Percentiles rank a stretch among this genome's conserved stretches.
Evolutionary conservation across 2,797 vertebrate genomes (phyloP).

Genomic region (Chrosomus eos): DNA sequence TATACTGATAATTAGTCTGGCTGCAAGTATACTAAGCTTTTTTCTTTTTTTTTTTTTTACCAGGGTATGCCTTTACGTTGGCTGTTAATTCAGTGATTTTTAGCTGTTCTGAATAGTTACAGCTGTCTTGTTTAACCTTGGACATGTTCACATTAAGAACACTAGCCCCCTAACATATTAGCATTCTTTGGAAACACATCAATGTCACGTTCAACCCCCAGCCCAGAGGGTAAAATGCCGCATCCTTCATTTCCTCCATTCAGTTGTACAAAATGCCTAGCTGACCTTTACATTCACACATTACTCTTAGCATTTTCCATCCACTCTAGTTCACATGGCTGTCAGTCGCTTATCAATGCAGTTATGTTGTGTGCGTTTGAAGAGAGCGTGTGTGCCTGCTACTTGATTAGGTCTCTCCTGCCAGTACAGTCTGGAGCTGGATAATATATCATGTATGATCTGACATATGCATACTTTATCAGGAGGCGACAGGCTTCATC

Average conservation of each 20-base stretch:
- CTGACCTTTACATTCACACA: slow-evolving; percentile 50
- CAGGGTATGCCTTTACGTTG: not conserved
- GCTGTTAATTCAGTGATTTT: slow-evolving; percentile 3
- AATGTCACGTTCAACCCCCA: slow-evolving; percentile 33
- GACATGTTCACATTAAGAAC: slow-evolving; percentile 30
- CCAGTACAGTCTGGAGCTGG: slow-evolving; percentile 16
- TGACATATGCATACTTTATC: slow-evolving; percentile 33
- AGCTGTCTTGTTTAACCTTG: slow-evolving; percentile 23
- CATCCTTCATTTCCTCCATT: slow-evolving; percentile 47
- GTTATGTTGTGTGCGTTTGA: slow-evolving; percentile 6
- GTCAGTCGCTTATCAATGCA: slow-evolving; percentile 37
- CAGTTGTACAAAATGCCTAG: slow-evolving; percentile 43
- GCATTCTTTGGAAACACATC: slow-evolving; percentile 27
- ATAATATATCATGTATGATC: slow-evolving; percentile 36
- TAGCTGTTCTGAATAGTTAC: slow-evolving; percentile 4
- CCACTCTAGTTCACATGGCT: slow-evolving; percentile 32
- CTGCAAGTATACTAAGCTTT: no score
- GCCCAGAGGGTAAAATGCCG: slow-evolving; percentile 15
- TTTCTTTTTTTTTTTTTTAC: no score
- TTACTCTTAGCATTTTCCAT: slow-evolving; percentile 43
- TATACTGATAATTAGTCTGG: no score
- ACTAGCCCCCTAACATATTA: slow-evolving; percentile 13
- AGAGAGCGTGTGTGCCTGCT: slow-evolving; percentile 7
- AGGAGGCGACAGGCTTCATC: slow-evolving; percentile 29
- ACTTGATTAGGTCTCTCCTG: slow-evolving; percentile 23